Conservation (phyloP, 2,113 vertebrate genomes). For the Nanorana parkeri region DNA sequence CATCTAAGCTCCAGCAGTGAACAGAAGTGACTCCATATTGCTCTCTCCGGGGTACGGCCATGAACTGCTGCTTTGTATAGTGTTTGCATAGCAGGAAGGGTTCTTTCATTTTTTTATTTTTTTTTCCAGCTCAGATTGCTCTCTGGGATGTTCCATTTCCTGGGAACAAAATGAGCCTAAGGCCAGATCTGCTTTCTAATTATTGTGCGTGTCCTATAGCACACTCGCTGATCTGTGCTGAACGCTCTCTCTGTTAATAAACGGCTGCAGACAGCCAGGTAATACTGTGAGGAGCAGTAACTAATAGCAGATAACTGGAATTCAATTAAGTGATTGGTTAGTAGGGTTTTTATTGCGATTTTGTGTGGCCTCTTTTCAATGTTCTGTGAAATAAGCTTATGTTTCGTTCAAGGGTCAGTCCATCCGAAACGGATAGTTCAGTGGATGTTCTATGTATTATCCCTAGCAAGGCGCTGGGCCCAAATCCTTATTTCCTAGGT, state of each 20-base stretch:
- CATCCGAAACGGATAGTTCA: no score
- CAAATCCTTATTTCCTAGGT: no score
- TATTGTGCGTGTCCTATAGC: neutral
- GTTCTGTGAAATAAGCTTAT: no score
- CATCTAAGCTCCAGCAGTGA: neutral
- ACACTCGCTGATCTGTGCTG: neutral
- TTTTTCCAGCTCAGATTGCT: neutral
- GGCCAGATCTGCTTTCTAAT: conserved; percentile 25
- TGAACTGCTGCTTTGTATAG: conserved; percentile 29
- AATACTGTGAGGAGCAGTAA: no score
- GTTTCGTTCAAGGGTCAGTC: no score
- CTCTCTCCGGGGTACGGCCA: conserved; percentile 1
- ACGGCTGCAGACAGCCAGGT: neutral
- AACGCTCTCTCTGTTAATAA: neutral
- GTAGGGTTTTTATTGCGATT: no score
- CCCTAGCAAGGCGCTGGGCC: no score
- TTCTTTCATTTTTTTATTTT: conserved; percentile 9
- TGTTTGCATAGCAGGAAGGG: conserved; percentile 33
- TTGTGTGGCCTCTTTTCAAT: no score
- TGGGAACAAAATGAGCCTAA: neutral
- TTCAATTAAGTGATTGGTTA: no score
- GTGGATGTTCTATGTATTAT: no score
- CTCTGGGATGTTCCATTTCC: conserved; percentile 8
- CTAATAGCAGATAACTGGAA: no score
- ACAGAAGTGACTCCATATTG: conserved; percentile 3